These are phyloP conservation scores for Cryptus armator DNA, from an alignment of 2,888 invertebrate genomes.

Conservation along the genomic window DNA sequence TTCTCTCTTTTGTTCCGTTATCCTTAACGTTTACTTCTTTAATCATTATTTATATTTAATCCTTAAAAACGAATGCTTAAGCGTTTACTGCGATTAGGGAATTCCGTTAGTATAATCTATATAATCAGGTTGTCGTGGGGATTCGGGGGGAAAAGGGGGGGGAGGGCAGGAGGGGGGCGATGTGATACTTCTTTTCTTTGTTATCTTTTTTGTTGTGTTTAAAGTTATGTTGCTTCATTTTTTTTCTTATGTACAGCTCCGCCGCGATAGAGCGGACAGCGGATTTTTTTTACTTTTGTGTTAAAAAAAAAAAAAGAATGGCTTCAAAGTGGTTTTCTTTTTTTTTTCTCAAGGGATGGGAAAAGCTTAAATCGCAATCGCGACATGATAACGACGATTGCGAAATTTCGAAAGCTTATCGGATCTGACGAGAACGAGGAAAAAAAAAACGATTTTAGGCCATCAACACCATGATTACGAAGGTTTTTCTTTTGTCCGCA, in stretches of 20 bases:
- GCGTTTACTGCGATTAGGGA: conserved; percentile 62
- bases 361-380: conserved; percentile 21
- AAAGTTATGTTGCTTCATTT: conserved; percentile 12
- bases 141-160: conserved; percentile 12
- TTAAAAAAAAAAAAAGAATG: conserved; percentile 30
- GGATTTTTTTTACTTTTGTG: conserved; percentile 22
- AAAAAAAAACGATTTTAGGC: conserved; percentile 42
- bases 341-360: background rate
- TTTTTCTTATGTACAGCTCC: conserved; percentile 62
- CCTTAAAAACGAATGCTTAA: conserved; percentile 58
- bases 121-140: conserved; percentile 6
- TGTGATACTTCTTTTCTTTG: conserved; percentile 33
- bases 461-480: conserved; percentile 48
- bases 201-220: conserved; percentile 31
- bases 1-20: conserved; percentile 18
- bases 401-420: conserved; percentile 2
- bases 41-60: conserved; percentile 48
- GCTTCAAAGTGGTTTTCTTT: conserved; percentile 21
- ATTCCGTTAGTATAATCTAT: conserved; percentile 54
- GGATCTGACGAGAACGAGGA: conserved; percentile 2
- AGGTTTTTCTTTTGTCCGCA: conserved; percentile 10
- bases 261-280: conserved; percentile 41
- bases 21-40: conserved; percentile 42
- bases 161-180: conserved; percentile 8
- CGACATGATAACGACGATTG: conserved; percentile 41